Evolutionary conservation across 2,888 invertebrate genomes (phyloP), one percentile per base, ranked within the genome.

Genomic region (Brenthis ino): DNA sequence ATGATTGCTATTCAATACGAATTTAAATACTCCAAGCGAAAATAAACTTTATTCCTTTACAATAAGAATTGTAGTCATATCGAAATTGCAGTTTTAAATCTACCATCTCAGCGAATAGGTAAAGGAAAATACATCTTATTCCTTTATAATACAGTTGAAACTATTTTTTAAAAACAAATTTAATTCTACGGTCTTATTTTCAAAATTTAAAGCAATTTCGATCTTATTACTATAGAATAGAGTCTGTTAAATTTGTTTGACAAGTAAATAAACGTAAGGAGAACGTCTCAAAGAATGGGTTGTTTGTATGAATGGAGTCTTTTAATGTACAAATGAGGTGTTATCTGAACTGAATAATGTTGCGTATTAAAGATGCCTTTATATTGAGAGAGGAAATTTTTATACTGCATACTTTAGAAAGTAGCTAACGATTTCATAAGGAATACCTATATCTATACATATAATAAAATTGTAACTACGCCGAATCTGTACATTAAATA

Each of bases 221-320:
- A 73, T 64, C 47, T 37, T 71, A 70, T 57, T 61, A 14, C 57
- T 6, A 16, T 3, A 24, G 6, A 24, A 53, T 69, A 67, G 20
- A 56, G 54, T 57, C 50, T 63, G 54, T 33, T 20, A 53, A 50
- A 54, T 64, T 53, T 37, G 37, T 57, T 13, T 48, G 61, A 65
- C 65, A 61, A 43, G 74, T 66, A 68, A 67, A 66, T 68, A 60
- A 68, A 28, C 58, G 5, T 60, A 61, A 69, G 69, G 75, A 73
- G 73, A 76, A 74, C 68, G 74, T 79, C 69, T 80, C 79, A 83
- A 86, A 87, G 86, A 86, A 85, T 82, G 77, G 79, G 76, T 79
- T 82, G 84, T 85, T 83, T 82, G 79, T 79, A 76, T 88, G 86
- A 89, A 88, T 88, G 87, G 81, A 83, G 81, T 82, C 84, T 88